Conservation (phyloP, 1,140 invertebrate species). For the Sarcophaga bullata region DNA sequence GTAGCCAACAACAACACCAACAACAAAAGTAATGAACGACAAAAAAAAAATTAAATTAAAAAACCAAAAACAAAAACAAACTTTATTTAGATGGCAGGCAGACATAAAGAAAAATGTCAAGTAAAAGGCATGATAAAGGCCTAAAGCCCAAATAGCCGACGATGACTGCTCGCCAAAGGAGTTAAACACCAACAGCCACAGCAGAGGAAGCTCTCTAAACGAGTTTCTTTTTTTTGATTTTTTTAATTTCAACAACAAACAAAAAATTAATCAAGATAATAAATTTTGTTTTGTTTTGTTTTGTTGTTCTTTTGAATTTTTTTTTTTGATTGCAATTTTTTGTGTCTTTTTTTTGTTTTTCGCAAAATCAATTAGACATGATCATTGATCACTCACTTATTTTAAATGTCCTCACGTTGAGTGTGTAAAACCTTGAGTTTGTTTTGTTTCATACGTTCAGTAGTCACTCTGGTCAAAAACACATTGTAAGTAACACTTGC, state of each 20-base stretch:
- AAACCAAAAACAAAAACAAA: neutral
- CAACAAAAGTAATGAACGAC: too few relatives aligned
- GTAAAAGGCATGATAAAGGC: slow-evolving; percentile 34
- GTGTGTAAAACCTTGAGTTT: neutral
- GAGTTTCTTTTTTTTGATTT: neutral
- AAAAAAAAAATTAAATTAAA: too few relatives aligned
- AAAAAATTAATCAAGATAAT: slow-evolving; percentile 41
- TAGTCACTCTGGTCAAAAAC: neutral
- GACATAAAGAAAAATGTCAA: slow-evolving; percentile 39
- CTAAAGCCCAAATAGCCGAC: neutral
- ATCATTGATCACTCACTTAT: slow-evolving; percentile 40
- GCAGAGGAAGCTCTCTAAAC: neutral
- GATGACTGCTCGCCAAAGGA: neutral
- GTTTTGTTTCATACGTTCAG: neutral
- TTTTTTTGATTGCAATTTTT: neutral
- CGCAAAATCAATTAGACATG: slow-evolving; percentile 39
- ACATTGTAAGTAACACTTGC: slow-evolving; percentile 24
- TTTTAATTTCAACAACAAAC: neutral
- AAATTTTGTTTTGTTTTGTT: slow-evolving; percentile 1
- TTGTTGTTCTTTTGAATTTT: neutral
- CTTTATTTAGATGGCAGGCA: slow-evolving; percentile 14
- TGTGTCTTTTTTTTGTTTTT: neutral
- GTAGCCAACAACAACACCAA: neutral
- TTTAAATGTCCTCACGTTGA: slow-evolving; percentile 23
- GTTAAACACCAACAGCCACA: neutral